Evolutionary conservation across 2,113 vertebrate genomes (phyloP).

Genomic region (Lonchura striata): DNA sequence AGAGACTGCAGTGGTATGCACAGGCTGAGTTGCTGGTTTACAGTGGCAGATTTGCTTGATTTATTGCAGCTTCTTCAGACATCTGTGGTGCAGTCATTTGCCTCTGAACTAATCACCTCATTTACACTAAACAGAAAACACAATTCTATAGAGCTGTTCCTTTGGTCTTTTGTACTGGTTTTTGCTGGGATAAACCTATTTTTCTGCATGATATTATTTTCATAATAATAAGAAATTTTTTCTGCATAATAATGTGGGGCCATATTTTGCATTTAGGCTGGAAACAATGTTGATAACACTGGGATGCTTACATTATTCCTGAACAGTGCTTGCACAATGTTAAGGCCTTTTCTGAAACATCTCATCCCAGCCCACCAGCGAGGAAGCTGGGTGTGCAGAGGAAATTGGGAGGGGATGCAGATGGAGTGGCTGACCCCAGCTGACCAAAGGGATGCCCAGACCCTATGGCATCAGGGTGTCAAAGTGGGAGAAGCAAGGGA

Average conservation of each 20-base stretch:
- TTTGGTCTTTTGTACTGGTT: background rate
- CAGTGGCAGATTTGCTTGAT: background rate
- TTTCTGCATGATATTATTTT: background rate
- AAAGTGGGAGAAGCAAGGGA: background rate
- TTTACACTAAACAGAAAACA: background rate
- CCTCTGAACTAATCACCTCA: background rate
- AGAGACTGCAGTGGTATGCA: background rate
- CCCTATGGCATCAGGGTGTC: background rate
- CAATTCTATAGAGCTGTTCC: background rate
- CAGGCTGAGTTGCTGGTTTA: background rate
- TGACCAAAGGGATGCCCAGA: background rate
- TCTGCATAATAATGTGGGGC: background rate
- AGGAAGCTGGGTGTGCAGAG: background rate
- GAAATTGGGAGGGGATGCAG: background rate
- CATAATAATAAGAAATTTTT: background rate
- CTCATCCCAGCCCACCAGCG: fast-evolving
- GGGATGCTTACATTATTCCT: background rate
- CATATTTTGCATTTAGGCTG: background rate
- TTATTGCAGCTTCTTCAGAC: background rate
- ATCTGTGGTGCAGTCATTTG: background rate
- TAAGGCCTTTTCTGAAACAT: background rate
- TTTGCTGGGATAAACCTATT: background rate
- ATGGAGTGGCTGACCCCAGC: background rate
- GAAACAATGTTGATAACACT: background rate
- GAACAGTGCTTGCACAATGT: background rate